phyloP scores from a whole-genome alignment of 2,888 invertebrate genomes.

The Orchesella flavescens region DNA sequence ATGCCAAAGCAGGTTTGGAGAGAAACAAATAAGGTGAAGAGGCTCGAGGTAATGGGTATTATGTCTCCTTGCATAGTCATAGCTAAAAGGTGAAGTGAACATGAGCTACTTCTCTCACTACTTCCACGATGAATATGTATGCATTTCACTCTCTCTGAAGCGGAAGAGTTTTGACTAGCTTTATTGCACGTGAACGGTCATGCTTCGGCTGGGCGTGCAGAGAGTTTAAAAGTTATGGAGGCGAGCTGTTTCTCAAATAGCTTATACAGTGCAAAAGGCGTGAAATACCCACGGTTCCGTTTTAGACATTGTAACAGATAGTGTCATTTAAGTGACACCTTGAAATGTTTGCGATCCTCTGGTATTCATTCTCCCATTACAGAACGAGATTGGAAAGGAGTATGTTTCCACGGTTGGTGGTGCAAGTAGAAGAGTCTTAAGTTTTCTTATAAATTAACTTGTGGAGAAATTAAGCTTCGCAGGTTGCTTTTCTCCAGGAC shows the following conservation, averaged over 20 bases:
- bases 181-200: constrained; percentile 61
- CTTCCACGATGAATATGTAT: constrained; percentile 59
- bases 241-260: constrained; percentile 13
- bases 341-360: constrained; percentile 60
- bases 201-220: constrained; percentile 47
- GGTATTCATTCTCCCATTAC: constrained; percentile 50
- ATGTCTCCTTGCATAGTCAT: constrained; percentile 33
- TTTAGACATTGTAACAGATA: constrained; percentile 63
- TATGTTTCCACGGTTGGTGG: constrained; percentile 27
- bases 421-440: constrained; percentile 57
- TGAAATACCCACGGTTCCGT: constrained; percentile 61
- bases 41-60: constrained; percentile 48
- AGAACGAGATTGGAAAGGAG: constrained; percentile 13
- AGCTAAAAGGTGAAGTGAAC: constrained; percentile 45
- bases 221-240: constrained; percentile 50
- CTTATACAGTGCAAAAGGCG: constrained; percentile 57
- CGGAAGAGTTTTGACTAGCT: constrained; percentile 57
- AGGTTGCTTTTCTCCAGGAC: constrained; percentile 50
- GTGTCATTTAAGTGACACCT: constrained; percentile 66
- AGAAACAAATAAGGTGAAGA: constrained; percentile 63
- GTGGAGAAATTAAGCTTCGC: constrained; percentile 61
- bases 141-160: constrained; percentile 59
- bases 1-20: constrained; percentile 45
- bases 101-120: constrained; percentile 29
- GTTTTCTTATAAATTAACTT: constrained; percentile 64